These are phyloP conservation scores for Venusia cambrica DNA, from an alignment of 2,888 invertebrate genomes.

Conservation along the genomic window DNA sequence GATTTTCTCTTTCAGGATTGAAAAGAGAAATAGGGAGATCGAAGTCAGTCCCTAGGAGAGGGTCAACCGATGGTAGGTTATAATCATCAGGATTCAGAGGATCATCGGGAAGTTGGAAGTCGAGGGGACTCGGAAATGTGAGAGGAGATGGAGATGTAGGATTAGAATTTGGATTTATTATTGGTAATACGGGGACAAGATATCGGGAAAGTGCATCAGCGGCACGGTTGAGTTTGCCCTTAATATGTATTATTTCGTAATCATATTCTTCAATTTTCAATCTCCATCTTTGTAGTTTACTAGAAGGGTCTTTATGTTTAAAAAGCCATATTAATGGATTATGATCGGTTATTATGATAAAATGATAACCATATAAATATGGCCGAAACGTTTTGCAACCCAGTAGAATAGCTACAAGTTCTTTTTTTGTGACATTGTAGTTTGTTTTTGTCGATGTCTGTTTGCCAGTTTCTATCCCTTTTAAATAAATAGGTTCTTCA, in stretches of 20 bases:
- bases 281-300: slow-evolving; percentile 12
- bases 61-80: too few relatives aligned
- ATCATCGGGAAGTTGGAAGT: too few relatives aligned
- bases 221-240: slow-evolving; percentile 6
- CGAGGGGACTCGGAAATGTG: neutral
- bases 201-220: slow-evolving; percentile 7
- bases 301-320: slow-evolving; percentile 18
- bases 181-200: neutral
- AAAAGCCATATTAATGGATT: slow-evolving; percentile 22
- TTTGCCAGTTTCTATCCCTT: too few relatives aligned
- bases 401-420: slow-evolving; percentile 20
- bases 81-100: too few relatives aligned
- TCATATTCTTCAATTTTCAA: slow-evolving; percentile 9
- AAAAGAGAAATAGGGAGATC: too few relatives aligned
- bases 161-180: neutral
- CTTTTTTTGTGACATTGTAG: too few relatives aligned
- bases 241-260: slow-evolving; percentile 7
- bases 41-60: too few relatives aligned
- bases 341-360: slow-evolving; percentile 19
- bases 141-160: neutral
- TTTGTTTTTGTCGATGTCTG: too few relatives aligned
- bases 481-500: too few relatives aligned
- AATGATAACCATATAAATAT: slow-evolving; percentile 17
- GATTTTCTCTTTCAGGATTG: too few relatives aligned
- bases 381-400: slow-evolving; percentile 18